These are phyloP conservation scores for Amiota communis DNA, from an alignment of 2,888 invertebrate species.

Conservation along the genomic window DNA sequence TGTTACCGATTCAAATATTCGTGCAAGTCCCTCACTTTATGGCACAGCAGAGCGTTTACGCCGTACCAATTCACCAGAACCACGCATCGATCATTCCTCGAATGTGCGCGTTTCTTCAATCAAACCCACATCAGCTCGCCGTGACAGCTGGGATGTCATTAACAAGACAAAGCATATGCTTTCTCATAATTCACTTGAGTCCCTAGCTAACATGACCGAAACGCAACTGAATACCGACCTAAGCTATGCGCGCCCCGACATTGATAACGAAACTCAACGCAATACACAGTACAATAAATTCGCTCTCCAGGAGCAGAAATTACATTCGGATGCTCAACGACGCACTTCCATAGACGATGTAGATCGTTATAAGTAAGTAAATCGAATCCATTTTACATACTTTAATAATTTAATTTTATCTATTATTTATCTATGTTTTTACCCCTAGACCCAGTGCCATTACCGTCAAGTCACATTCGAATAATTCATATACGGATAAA, in stretches of 20 bases:
- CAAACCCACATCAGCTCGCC: conserved; percentile 76
- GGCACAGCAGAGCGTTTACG: conserved; percentile 71
- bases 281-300: conserved; percentile 78
- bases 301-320: conserved; percentile 68
- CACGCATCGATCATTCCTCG: conserved; percentile 76
- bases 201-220: conserved; percentile 80
- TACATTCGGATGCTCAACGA: conserved; percentile 60
- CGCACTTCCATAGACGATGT: conserved; percentile 68
- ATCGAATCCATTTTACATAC: background rate
- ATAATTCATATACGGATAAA: conserved; percentile 69
- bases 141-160: conserved; percentile 88
- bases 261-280: conserved; percentile 78
- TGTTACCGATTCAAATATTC: conserved; percentile 70
- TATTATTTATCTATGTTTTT: background rate
- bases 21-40: conserved; percentile 76
- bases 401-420: background rate
- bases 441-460: conserved; percentile 70
- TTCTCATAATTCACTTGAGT: conserved; percentile 81
- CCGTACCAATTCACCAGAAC: conserved; percentile 75
- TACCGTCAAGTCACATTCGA: conserved; percentile 71
- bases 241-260: conserved; percentile 73
- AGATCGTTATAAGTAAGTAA: conserved; percentile 65
- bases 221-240: conserved; percentile 75
- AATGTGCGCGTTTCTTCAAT: conserved; percentile 78
- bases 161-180: conserved; percentile 86